Evolutionary conservation across 2,113 vertebrate genomes (phyloP), one percentile per base, ranked within the genome.

Genomic region (Rhadina sibilatrix): DNA sequence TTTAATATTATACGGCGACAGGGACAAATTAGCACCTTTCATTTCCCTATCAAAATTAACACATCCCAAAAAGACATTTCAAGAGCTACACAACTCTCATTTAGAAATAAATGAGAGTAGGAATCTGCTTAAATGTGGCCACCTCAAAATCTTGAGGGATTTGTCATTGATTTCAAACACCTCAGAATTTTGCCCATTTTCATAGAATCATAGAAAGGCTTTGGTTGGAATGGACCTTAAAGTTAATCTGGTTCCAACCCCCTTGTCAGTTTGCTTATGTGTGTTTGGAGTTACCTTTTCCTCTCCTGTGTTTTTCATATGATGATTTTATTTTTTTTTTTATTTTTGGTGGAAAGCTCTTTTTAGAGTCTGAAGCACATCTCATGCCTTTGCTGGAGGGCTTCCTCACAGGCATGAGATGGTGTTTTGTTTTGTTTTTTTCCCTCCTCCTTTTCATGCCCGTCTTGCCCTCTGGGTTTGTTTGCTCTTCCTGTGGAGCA

Each of bases 1-100:
- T 90, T 96, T 88, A 86, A 92, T 93, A 70, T 93, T 92, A 80
- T 83, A 92, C 12, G n/a, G 94, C 14, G 15, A 87, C 92, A 96
- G 84, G 87, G 92, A 92, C 88, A 96, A 92, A 95, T 96, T 94
- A 95, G 49, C 92, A 93, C 92, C 76, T 95, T 94, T 93, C 64
- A 87, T 94, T 93, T 92, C 71, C 72, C 69, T 93, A 92, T 90
- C 92, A 95, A 84, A 95, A 86, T 89, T 87, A 95, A 93, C 76
- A 79, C 80, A 87, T 90, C 69, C 83, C 57, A 90, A 76, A 74
- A 90, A 90, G 76, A 68, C 61, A 52, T 92, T 93, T 87, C 85
- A 44, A 78, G 76, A 93, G 28, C 76, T 83, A 46, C 50, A 47
- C 33, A 35, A 63, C 35, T 86, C 65, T 83, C 40, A 59, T 78